A percentile compares a stretch with the other conserved stretches of the same genome.
Conservation (phyloP, 2,888 invertebrate genomes). For the Rhagonycha fulva region DNA sequence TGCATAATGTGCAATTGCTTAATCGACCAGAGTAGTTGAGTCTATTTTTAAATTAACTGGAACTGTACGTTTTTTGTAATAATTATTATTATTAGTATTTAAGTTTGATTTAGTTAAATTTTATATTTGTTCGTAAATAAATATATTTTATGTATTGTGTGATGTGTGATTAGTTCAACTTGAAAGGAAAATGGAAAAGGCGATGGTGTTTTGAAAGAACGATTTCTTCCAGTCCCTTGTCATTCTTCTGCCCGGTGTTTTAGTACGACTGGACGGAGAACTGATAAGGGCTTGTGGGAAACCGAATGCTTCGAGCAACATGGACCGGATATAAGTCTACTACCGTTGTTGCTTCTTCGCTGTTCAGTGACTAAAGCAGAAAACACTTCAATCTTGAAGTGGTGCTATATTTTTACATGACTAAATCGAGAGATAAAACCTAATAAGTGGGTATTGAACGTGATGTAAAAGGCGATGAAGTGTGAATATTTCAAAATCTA, state of each 20-base stretch:
- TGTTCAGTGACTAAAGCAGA: constrained; percentile 18
- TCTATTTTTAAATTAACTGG: not conserved
- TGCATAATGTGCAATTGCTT: constrained; percentile 4
- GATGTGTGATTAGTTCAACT: not conserved
- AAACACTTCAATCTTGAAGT: constrained; percentile 8
- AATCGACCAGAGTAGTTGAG: not conserved
- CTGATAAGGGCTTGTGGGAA: constrained; percentile 93
- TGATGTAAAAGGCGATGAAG: constrained; percentile 4
- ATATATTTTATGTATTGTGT: not conserved
- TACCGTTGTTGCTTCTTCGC: constrained; percentile 18
- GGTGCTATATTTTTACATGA: constrained; percentile 22
- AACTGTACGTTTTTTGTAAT: not conserved
- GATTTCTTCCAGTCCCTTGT: constrained; percentile 76
- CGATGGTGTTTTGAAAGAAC: constrained; percentile 19
- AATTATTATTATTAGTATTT: too few species aligned
- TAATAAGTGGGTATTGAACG: constrained; percentile 10
- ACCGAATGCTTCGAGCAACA: constrained; percentile 56
- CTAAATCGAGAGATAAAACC: constrained; percentile 16
- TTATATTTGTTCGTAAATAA: not conserved
- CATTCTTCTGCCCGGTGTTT: constrained; percentile 93
- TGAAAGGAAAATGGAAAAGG: not conserved
- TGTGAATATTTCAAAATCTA: constrained; percentile 14
- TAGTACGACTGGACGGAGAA: constrained; percentile 95
- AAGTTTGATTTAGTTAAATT: not conserved
- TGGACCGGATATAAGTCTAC: constrained; percentile 10